A percentile compares a stretch with the other conserved stretches of the same genome.
These are phyloP conservation scores for Eupithecia vulgata DNA, from an alignment of 2,888 invertebrate genomes.

Conservation along the genomic window DNA sequence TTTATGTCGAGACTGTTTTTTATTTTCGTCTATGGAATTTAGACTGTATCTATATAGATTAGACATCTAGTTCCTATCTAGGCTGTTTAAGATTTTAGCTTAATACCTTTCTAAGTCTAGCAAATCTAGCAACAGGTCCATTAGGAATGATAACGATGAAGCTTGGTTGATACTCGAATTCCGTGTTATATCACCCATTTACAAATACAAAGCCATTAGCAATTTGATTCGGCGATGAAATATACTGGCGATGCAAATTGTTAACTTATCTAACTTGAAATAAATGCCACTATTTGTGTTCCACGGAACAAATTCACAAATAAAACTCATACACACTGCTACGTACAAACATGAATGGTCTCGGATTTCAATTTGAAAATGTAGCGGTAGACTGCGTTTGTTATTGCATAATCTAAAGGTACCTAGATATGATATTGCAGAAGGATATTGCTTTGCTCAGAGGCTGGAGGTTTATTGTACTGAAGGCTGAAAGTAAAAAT, in stretches of 20 bases:
- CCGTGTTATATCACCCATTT: not conserved
- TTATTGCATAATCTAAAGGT: not conserved
- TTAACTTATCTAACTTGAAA: not conserved
- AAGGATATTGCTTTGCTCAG: not conserved
- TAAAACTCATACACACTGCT: not conserved
- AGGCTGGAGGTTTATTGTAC: not conserved
- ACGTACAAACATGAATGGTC: not conserved
- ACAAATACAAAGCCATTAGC: not conserved
- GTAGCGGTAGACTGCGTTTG: slow-evolving; percentile 1
- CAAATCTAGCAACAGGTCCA: not conserved
- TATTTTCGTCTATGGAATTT: not conserved
- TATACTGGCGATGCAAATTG: not conserved
- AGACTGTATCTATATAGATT: not conserved
- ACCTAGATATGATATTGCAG: not conserved
- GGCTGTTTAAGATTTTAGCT: not conserved
- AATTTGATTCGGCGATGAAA: not conserved
- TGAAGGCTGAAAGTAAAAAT: not conserved
- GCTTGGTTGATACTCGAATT: not conserved
- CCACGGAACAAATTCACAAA: not conserved
- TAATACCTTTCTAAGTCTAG: not conserved
- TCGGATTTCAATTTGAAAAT: not conserved
- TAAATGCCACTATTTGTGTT: not conserved
- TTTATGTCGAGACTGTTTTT: too few relatives aligned
- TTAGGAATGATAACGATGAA: not conserved
- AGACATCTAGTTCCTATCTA: not conserved